Conservation (phyloP, 1,140 invertebrate genomes). For the Steinernema khuongi region DNA sequence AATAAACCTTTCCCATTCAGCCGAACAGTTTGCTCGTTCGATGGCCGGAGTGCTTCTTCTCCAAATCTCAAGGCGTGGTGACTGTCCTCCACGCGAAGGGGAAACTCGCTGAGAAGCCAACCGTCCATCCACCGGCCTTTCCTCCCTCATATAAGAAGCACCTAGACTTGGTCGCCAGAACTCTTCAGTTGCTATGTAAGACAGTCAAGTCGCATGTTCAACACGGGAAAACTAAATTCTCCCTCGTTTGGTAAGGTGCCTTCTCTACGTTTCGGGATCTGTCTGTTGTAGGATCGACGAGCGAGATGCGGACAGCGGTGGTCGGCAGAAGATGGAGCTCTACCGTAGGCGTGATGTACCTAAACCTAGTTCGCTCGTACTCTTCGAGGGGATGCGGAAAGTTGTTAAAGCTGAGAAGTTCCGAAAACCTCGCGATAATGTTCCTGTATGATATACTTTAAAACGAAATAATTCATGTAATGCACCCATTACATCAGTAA, state of each 20-base stretch:
- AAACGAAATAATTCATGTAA: too few species aligned
- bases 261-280: too few species aligned
- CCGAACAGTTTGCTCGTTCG: neutral
- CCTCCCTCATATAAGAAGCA: conserved; percentile 1
- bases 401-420: too few species aligned
- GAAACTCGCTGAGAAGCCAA: neutral
- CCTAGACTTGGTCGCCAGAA: neutral
- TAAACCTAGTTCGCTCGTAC: too few species aligned
- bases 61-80: neutral
- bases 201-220: neutral
- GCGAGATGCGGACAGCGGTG: too few species aligned
- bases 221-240: neutral
- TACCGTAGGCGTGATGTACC: too few species aligned
- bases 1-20: neutral
- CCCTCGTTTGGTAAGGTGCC: conserved; percentile 1
- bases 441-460: too few species aligned
- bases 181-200: neutral
- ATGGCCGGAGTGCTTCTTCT: conserved; percentile 10
- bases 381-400: too few species aligned
- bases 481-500: too few species aligned
- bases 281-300: too few species aligned
- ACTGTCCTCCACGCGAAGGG: conserved; percentile 1
- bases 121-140: neutral
- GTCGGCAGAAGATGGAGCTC: too few species aligned
- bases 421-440: too few species aligned